These are phyloP conservation scores for Phrynocephalus versicolor DNA, from an alignment of 2,113 vertebrate species.

Conservation along the genomic window DNA sequence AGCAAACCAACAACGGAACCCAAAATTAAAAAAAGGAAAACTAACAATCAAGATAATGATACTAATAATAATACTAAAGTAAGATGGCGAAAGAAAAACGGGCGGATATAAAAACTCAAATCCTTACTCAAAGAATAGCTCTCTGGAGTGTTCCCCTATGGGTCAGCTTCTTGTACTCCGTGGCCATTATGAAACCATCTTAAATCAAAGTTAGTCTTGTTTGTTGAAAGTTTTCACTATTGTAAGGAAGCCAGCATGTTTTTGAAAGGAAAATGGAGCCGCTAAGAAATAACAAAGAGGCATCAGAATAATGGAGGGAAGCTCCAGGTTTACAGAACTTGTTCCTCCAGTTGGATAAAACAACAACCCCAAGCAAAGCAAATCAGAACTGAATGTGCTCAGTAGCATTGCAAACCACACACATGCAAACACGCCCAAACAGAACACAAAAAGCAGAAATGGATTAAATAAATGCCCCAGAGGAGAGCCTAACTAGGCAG, in stretches of 20 bases:
- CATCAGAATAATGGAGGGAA: background rate
- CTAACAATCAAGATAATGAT: no score
- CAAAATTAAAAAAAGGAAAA: no score
- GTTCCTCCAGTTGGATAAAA: background rate
- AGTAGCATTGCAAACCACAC: background rate
- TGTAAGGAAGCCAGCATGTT: no score
- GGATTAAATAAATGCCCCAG: background rate
- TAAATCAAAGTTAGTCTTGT: no score
- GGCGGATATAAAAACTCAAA: no score
- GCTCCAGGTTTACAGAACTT: background rate
- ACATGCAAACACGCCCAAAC: background rate
- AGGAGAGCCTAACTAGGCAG: background rate
- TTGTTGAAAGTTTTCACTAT: no score
- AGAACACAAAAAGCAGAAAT: background rate
- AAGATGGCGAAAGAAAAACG: no score
- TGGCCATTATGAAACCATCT: no score
- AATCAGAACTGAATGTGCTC: background rate
- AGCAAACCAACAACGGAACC: no score
- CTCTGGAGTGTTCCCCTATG: background rate
- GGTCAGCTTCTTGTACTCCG: no score
- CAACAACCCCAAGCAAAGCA: background rate
- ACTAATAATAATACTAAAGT: no score
- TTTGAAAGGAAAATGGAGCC: background rate
- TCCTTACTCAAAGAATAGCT: no score
- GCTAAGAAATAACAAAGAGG: background rate